Evolutionary conservation across 1,140 invertebrate species (phyloP), one percentile per base, ranked within the genome.

Genomic region (Halyomorpha halys): DNA sequence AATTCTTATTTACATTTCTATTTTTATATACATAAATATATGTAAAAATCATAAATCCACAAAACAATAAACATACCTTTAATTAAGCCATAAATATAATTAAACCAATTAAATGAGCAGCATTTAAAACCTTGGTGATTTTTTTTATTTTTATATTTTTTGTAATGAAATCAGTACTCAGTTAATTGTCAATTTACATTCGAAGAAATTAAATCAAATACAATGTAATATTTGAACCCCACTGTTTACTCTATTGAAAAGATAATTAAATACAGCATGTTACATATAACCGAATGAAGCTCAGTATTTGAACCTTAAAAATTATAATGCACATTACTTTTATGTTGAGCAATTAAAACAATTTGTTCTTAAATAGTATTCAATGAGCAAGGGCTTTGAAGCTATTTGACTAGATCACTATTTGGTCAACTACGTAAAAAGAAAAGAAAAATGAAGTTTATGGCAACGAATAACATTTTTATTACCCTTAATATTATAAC

Each of bases 341-440:
- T 11, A 56, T 25, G 19, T 56, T 56, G 53, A 56, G 53, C 53
- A 56, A 56, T 56, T 6, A 56, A 56, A 19, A 49, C n/a, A 49
- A 49, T 21, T 49, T 18, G 47, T 49, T 49, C 21, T 18, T 19
- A 49, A 19, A 13, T 19, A 5, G 6, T 18, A 49, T 19, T 49
- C 18, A 23, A 23, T 21, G 23, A 56, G 53, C 14, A 56, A 25
- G 53, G 53, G 53, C 18, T 23, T 16, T 25, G 53, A 56, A 23
- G 18, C 47, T 56, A 56, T 23, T 39, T 56, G 53, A 56, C 53
- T 56, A 56, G 53, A 56, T 23, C 18, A 27, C 14, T 25, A 56
- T 56, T 56, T 21, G 53, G 53, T 56, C 21, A 25, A 56, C 53
- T 56, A 56, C 23, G 47, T 49, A 49, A 25, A 39, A 56, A 16